A percentile compares a stretch with the other conserved stretches of the same genome.
Conservation (phyloP, 2,888 invertebrate species). For the Idaea straminata region DNA sequence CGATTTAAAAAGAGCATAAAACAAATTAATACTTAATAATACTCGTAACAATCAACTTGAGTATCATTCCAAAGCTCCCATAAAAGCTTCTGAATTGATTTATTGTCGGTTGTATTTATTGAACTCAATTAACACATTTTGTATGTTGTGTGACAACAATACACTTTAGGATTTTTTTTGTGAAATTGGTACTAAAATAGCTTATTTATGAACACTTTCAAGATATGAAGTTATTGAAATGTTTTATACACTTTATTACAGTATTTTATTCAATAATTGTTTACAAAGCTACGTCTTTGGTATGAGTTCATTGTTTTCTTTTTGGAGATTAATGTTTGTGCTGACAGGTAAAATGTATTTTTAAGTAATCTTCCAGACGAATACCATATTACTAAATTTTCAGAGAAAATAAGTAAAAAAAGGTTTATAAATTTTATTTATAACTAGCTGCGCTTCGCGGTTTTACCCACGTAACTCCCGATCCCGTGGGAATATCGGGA, state of each 20-base stretch:
- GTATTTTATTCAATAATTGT: background rate
- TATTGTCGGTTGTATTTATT: background rate
- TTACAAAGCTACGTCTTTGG: background rate
- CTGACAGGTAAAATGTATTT: background rate
- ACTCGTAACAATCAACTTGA: background rate
- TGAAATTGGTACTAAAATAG: too few relatives aligned
- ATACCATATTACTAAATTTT: background rate
- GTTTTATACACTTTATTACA: background rate
- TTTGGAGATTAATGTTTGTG: background rate
- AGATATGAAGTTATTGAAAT: background rate
- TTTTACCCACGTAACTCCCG: too few relatives aligned
- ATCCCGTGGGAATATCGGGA: too few relatives aligned
- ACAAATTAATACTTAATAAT: background rate
- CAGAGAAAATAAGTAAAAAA: background rate
- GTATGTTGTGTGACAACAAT: background rate
- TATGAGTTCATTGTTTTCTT: constrained; percentile 1
- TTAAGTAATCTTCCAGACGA: background rate
- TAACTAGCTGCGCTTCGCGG: too few relatives aligned
- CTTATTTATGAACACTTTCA: background rate
- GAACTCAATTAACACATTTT: background rate
- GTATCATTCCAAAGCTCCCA: background rate
- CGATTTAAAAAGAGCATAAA: background rate
- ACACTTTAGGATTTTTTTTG: too few relatives aligned
- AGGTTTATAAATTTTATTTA: too few relatives aligned
- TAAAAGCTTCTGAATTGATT: background rate